Base-by-base conservation (phyloP, 2,113 vertebrate species). In the Pagrus major region DNA sequence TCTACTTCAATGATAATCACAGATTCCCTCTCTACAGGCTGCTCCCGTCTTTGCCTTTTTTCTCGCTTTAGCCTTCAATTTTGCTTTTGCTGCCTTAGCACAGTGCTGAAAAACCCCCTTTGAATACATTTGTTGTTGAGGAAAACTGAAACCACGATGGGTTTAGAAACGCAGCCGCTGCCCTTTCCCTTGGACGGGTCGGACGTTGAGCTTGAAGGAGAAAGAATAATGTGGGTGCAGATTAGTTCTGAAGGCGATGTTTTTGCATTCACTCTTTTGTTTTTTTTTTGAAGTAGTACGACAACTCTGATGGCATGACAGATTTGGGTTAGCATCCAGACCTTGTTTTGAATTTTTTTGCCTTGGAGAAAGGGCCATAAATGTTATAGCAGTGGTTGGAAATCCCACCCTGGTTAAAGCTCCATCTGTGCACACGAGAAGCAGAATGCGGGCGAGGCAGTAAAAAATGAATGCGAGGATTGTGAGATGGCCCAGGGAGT, bases 391-490 rank as follows among this genome's bases (percentile, higher is more conserved):
- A 60, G 76, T 54, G 3, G 68, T n/a, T 78, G 86, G 79, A 85
- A 85, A 87, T 81, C 86, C 86, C 87, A 85, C 42, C 37, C 65
- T 72, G 86, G 80, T 87, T 83, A 86, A 86, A 75, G 83, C 56
- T 79, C 81, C 83, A 88, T 88, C 86, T 91, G 91, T 88, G 85
- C 81, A 64, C 70, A 80, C 11, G 68, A 31, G 69, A 31, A 47
- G 67, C 81, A 65, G 76, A 78, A 81, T 84, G 80, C 66, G 83
- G 33, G 20, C 6, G 15, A 68, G 76, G 76, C 80, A 69, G 86
- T 91, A 85, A 88, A 88, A 90, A 89, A 91, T 85, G 78, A 84
- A 80, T 65, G 86, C 39, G 72, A 69, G 87, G 80, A 81, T 86
- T 83, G 88, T 44, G 72, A 78, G 83, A 81, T 77, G 84, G 91